phyloP scores from a whole-genome alignment of 2,888 invertebrate species.

The Petrolisthes manimaculis region DNA sequence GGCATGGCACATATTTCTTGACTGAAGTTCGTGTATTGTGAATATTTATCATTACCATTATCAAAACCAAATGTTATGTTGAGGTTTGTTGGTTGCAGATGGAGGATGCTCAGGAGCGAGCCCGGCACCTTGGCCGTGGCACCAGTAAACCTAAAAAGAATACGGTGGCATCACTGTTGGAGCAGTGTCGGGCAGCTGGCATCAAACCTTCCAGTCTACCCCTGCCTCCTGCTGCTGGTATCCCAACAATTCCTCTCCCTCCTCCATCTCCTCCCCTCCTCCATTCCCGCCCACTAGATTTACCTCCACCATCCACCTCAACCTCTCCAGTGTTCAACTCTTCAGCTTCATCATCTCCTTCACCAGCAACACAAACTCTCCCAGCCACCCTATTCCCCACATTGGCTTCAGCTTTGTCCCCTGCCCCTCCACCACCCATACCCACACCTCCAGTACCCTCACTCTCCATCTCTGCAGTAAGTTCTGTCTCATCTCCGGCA shows the following conservation, averaged over 20 bases:
- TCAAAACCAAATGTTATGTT: too few species aligned
- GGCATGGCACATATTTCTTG: too few species aligned
- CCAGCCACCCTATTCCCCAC: constrained; percentile 45
- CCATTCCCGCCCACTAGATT: constrained; percentile 38
- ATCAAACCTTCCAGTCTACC: constrained; percentile 65
- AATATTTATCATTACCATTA: too few species aligned
- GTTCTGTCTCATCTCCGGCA: constrained; percentile 12
- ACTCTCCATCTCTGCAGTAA: constrained; percentile 50
- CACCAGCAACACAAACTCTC: constrained; percentile 44
- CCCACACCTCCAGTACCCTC: constrained; percentile 58
- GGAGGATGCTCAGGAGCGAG: constrained; percentile 69
- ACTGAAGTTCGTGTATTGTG: too few species aligned
- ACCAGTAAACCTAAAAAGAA: constrained; percentile 93
- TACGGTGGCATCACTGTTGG: constrained; percentile 88
- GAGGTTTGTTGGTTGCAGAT: constrained; percentile 43
- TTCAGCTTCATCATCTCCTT: constrained; percentile 47
- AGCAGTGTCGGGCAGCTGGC: constrained; percentile 83
- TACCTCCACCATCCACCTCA: constrained; percentile 34
- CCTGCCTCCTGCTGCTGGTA: constrained; percentile 56
- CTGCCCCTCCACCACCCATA: constrained; percentile 55
- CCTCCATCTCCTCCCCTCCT: constrained; percentile 46
- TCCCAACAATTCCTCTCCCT: constrained; percentile 18
- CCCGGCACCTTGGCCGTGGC: constrained; percentile 86
- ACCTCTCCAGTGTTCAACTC: constrained; percentile 34
- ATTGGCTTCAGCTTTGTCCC: constrained; percentile 26